These are phyloP conservation scores for Prunella fulvescens DNA, from an alignment of 2,113 vertebrate species.

Conservation along the genomic window DNA sequence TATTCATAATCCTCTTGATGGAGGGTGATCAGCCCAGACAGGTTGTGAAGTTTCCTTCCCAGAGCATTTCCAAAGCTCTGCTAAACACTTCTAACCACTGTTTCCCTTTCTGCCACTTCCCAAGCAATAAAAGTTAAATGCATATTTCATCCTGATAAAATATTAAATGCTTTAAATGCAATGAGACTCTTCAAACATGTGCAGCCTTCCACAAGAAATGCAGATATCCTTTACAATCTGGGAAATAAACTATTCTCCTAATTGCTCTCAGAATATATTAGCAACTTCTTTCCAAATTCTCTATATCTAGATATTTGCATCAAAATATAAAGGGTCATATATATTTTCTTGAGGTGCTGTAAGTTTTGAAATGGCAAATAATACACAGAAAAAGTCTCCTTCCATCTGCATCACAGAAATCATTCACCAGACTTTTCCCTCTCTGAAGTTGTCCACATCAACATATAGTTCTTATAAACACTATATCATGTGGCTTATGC, in stretches of 20 bases:
- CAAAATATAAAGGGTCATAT: not conserved
- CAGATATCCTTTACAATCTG: not conserved
- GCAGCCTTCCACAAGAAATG: not conserved
- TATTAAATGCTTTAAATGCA: not conserved
- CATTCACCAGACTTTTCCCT: not conserved
- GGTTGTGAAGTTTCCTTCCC: not conserved
- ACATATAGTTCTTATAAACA: not conserved
- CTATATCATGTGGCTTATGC: not conserved
- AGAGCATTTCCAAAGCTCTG: not conserved
- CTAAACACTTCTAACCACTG: not conserved
- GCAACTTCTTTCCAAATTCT: not conserved
- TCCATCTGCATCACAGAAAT: not conserved
- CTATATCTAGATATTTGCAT: not conserved
- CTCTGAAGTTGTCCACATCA: not conserved
- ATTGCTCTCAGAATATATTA: not conserved
- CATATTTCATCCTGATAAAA: not conserved
- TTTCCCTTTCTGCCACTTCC: not conserved
- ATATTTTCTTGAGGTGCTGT: not conserved
- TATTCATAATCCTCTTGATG: not conserved
- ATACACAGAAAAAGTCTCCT: not conserved
- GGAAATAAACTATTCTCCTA: not conserved
- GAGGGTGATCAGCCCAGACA: not conserved
- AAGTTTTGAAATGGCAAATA: not conserved
- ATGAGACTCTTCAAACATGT: not conserved
- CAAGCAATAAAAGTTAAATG: not conserved